These are phyloP conservation scores for Nematostella vectensis DNA, from an alignment of 92 coral and sea anemone genomes.

Conservation along the genomic window DNA sequence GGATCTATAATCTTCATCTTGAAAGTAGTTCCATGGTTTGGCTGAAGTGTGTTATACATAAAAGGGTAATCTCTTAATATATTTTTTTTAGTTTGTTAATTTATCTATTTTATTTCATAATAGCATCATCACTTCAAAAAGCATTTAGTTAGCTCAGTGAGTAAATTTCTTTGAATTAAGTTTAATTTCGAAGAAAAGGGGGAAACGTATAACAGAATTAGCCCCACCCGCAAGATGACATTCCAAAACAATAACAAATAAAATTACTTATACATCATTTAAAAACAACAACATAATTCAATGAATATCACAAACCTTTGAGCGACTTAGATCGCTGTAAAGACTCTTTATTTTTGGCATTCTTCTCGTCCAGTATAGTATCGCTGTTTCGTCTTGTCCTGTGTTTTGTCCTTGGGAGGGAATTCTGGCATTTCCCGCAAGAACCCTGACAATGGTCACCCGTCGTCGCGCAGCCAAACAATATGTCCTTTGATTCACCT, in stretches of 20 bases:
- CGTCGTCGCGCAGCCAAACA: neutral
- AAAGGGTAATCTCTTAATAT: too few species aligned
- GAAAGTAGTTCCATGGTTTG: conserved; percentile 32
- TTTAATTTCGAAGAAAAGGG: too few species aligned
- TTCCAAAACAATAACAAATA: too few species aligned
- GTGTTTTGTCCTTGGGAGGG: conserved; percentile 1
- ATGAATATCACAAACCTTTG: conserved; percentile 12
- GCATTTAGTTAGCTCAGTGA: too few species aligned
- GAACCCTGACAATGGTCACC: conserved; percentile 18
- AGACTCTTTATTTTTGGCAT: conserved; percentile 1
- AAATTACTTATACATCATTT: too few species aligned
- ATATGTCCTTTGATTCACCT: conserved; percentile 1
- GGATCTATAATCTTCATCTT: conserved; percentile 52
- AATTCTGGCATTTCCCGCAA: conserved; percentile 23
- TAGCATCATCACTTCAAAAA: too few species aligned
- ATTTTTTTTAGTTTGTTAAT: too few species aligned
- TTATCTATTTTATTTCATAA: too few species aligned
- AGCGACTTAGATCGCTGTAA: conserved; percentile 14
- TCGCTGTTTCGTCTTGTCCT: conserved; percentile 48
- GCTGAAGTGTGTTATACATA: conserved; percentile 7
- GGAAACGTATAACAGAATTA: too few species aligned
- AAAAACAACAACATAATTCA: too few species aligned
- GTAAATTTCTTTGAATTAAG: too few species aligned
- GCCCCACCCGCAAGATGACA: too few species aligned
- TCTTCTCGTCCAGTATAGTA: conserved; percentile 28